Conservation (phyloP, 2,113 vertebrate species). For the Andinoacara biseriatus region DNA sequence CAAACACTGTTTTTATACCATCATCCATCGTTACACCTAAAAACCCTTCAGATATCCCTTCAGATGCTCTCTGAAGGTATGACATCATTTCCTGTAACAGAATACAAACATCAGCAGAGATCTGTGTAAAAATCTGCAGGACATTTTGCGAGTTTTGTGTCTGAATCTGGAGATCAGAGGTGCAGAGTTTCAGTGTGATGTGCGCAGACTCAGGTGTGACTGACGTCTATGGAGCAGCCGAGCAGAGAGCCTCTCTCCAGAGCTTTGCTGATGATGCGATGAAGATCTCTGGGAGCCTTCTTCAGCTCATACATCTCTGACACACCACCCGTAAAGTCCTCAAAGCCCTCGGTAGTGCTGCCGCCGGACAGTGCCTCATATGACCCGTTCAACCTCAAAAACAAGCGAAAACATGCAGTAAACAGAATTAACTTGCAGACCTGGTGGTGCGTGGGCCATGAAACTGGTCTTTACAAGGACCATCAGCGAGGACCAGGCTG, state of each 20-base stretch:
- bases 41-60: neutral
- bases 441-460: too few species aligned
- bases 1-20: neutral
- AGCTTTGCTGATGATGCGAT: slow-evolving; percentile 84
- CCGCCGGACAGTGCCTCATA: slow-evolving; percentile 89
- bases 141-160: neutral
- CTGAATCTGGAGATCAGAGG: too few species aligned
- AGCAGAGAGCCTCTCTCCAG: slow-evolving; percentile 86
- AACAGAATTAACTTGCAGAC: neutral
- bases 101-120: neutral
- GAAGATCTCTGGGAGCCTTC: slow-evolving; percentile 79
- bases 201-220: neutral
- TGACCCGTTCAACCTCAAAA: slow-evolving; percentile 83
- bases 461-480: too few species aligned
- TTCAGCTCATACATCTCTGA: slow-evolving; percentile 85
- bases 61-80: too few species aligned
- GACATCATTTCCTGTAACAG: neutral
- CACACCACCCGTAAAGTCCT: slow-evolving; percentile 91
- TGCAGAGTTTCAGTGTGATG: too few species aligned
- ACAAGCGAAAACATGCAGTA: neutral
- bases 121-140: neutral
- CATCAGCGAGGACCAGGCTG: too few species aligned
- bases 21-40: neutral
- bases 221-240: slow-evolving; percentile 88
- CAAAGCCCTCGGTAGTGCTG: slow-evolving; percentile 89